phyloP scores from a whole-genome alignment of 2,113 vertebrate genomes.

The Odocoileus hemionus region DNA sequence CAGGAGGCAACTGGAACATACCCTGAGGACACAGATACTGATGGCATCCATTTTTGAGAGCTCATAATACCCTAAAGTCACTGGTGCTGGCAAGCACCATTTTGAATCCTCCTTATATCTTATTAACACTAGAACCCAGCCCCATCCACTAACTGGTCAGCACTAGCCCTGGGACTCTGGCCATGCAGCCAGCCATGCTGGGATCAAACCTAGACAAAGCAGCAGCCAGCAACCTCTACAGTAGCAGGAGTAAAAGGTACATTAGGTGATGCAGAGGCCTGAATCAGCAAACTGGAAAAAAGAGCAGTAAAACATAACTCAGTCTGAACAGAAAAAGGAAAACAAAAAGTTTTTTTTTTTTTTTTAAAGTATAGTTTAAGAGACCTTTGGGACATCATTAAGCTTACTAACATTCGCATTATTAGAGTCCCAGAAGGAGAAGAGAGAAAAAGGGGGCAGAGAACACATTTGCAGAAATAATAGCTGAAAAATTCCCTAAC shows the following conservation, averaged over 20 bases:
- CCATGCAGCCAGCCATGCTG: not conserved
- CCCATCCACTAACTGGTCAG: not conserved
- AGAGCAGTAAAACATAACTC: not conserved
- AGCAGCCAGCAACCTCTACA: not conserved
- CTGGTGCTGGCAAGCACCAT: not conserved
- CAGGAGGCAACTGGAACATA: not conserved
- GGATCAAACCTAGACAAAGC: not conserved
- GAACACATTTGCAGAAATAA: not conserved
- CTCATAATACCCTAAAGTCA: not conserved
- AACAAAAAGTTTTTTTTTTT: not conserved
- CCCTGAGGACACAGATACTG: not conserved
- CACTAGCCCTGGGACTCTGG: not conserved
- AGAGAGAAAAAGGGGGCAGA: not conserved
- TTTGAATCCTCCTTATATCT: not conserved
- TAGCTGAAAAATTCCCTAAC: not conserved
- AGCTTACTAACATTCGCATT: not conserved
- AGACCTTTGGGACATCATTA: not conserved
- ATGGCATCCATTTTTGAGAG: not conserved
- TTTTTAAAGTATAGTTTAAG: not conserved
- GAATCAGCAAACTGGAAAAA: not conserved
- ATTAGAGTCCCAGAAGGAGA: not conserved
- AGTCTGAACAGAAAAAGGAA: not conserved
- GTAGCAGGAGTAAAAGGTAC: not conserved
- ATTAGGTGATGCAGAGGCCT: not conserved
- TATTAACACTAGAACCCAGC: not conserved